Evolutionary conservation across 1,140 invertebrate genomes (phyloP).

Genomic region (Leptestheria dahalacensis): DNA sequence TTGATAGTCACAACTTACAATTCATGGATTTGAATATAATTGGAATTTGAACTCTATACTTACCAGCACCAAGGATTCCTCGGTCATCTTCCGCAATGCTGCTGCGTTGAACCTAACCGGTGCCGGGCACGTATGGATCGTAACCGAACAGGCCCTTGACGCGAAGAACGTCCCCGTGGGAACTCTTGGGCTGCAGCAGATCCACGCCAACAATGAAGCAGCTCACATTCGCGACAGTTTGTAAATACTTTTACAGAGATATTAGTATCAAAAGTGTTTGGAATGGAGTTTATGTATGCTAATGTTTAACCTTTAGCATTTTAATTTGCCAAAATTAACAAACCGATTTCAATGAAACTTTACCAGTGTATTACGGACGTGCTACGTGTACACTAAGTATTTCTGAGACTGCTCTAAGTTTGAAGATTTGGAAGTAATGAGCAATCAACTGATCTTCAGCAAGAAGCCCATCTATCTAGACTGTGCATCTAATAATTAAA

Average conservation of each 20-base stretch:
- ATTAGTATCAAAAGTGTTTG: neutral
- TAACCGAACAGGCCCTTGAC: slow-evolving; percentile 81
- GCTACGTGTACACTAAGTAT: no score
- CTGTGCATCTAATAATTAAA: neutral
- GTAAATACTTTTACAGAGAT: slow-evolving; percentile 29
- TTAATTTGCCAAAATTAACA: no score
- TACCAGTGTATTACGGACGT: no score
- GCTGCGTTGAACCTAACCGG: slow-evolving; percentile 72
- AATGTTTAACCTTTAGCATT: neutral
- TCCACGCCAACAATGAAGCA: slow-evolving; percentile 75
- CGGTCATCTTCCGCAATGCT: slow-evolving; percentile 78
- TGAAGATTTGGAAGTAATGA: no score
- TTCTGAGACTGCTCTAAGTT: no score
- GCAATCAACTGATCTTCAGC: neutral
- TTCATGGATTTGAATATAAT: no score
- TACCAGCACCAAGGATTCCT: slow-evolving; percentile 70
- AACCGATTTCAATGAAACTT: no score
- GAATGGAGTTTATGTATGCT: neutral
- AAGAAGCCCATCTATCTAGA: neutral
- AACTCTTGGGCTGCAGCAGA: slow-evolving; percentile 67
- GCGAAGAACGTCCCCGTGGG: slow-evolving; percentile 74
- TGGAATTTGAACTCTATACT: no score
- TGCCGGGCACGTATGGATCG: slow-evolving; percentile 88
- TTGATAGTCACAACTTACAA: no score
- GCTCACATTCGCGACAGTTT: slow-evolving; percentile 74